A percentile compares a stretch with the other conserved stretches of the same genome.
Conservation (phyloP, 2,113 vertebrate species). For the Cyprinodon variegatus region DNA sequence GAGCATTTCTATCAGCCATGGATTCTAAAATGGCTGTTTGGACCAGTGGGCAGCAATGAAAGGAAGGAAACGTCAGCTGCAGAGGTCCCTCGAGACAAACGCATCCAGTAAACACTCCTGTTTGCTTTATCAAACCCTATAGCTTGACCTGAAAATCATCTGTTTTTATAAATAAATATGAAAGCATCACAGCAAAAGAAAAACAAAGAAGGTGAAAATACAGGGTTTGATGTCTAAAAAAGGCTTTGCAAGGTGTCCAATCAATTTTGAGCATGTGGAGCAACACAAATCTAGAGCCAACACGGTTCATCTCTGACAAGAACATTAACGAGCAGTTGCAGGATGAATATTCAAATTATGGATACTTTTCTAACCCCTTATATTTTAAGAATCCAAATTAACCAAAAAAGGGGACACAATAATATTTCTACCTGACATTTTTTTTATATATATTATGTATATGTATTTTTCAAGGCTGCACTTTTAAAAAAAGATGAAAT, state of each 20-base stretch:
- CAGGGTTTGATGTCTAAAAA: slow-evolving; percentile 4
- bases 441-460: neutral
- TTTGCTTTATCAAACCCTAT: neutral
- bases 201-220: neutral
- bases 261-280: slow-evolving; percentile 34
- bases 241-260: slow-evolving; percentile 23
- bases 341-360: neutral
- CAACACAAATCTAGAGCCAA: neutral
- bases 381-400: neutral
- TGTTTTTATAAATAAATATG: neutral
- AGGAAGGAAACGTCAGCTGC: slow-evolving; percentile 34
- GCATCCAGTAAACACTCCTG: slow-evolving; percentile 22
- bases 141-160: neutral
- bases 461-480: too few species aligned
- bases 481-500: too few species aligned
- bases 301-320: neutral
- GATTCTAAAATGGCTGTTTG: slow-evolving; percentile 77
- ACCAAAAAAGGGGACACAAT: neutral
- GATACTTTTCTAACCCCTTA: neutral
- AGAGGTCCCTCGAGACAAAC: slow-evolving; percentile 27
- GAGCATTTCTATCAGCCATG: slow-evolving; percentile 15
- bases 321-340: neutral
- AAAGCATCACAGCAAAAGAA: neutral
- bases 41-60: slow-evolving; percentile 46
- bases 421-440: neutral